Evolutionary conservation across 92 coral and sea anemone species (phyloP).

Genomic region (Pocillopora grandis): DNA sequence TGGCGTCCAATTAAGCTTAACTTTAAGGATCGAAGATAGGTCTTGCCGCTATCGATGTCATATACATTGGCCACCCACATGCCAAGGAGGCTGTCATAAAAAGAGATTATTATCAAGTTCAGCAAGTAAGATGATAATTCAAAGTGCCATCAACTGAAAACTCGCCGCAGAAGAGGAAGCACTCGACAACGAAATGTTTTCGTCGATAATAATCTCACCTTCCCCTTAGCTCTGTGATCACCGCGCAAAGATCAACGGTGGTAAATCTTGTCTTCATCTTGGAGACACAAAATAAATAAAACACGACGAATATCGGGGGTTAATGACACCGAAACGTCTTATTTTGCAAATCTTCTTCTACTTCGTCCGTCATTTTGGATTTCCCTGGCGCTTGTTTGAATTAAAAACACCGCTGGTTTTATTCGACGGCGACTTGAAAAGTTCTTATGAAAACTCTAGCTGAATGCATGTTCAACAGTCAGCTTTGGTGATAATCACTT

Average conservation of each 20-base stretch:
- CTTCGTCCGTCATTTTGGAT: slow-evolving; percentile 31
- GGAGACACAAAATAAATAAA: not conserved
- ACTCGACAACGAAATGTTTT: too few species aligned
- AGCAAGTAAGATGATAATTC: too few species aligned
- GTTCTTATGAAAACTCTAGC: too few species aligned
- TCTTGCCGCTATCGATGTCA: slow-evolving; percentile 89
- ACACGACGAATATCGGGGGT: not conserved
- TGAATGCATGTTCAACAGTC: too few species aligned
- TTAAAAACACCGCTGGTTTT: not conserved
- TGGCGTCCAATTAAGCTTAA: too few species aligned
- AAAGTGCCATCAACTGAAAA: too few species aligned
- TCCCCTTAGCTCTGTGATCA: slow-evolving; percentile 76
- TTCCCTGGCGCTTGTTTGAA: not conserved
- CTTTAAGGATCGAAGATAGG: slow-evolving; percentile 43
- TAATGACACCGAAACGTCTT: not conserved
- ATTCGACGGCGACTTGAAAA: too few species aligned
- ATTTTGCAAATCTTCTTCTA: not conserved
- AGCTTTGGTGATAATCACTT: too few species aligned
- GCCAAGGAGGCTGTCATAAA: slow-evolving; percentile 67
- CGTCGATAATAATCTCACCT: slow-evolving; percentile 29
- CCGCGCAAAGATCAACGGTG: slow-evolving; percentile 91
- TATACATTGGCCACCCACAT: slow-evolving; percentile 93
- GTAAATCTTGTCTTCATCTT: slow-evolving; percentile 94
- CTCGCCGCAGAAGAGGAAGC: too few species aligned
- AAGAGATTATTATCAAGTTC: not conserved